A percentile compares a stretch with the other conserved stretches of the same genome.
phyloP scores from a whole-genome alignment of 2,888 invertebrate species.

The Thysanoteuthis rhombus region DNA sequence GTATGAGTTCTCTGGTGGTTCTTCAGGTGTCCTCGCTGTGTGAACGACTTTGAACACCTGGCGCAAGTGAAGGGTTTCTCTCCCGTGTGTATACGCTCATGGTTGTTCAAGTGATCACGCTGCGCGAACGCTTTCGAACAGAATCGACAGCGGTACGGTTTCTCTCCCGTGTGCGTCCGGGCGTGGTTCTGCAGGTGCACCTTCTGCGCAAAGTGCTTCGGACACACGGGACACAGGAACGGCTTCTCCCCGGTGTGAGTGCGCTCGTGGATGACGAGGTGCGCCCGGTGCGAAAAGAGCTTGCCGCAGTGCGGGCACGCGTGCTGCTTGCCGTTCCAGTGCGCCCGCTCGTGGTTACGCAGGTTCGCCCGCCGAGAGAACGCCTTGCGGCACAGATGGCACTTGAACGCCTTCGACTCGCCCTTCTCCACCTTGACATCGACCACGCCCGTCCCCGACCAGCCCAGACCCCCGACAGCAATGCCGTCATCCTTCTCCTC shows the following conservation, averaged over 20 bases:
- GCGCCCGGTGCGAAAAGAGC: conserved; percentile 28
- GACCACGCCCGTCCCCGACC: not conserved
- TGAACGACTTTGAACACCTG: conserved; percentile 29
- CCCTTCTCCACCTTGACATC: conserved; percentile 17
- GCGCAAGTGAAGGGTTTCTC: conserved; percentile 23
- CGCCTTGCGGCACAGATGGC: conserved; percentile 28
- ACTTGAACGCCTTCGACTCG: conserved; percentile 26
- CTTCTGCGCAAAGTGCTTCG: conserved; percentile 30
- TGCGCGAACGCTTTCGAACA: conserved; percentile 27
- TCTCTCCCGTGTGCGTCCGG: conserved; percentile 25
- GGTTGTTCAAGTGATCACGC: conserved; percentile 29
- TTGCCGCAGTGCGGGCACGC: conserved; percentile 19
- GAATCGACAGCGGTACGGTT: conserved; percentile 27
- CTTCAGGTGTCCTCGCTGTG: conserved; percentile 29
- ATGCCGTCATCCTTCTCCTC: not conserved
- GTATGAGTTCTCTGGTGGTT: conserved; percentile 28
- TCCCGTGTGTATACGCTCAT: conserved; percentile 19
- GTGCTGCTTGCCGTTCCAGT: conserved; percentile 24
- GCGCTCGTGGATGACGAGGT: conserved; percentile 29
- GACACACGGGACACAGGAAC: conserved; percentile 26
- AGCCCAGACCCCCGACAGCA: conserved; percentile 17
- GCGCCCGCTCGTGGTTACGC: conserved; percentile 24
- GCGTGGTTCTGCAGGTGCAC: conserved; percentile 28
- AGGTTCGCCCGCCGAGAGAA: conserved; percentile 28
- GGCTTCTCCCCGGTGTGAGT: conserved; percentile 30